Evolutionary conservation across 2,888 invertebrate genomes (phyloP).

Genomic region (Oxyteleia sp.): DNA sequence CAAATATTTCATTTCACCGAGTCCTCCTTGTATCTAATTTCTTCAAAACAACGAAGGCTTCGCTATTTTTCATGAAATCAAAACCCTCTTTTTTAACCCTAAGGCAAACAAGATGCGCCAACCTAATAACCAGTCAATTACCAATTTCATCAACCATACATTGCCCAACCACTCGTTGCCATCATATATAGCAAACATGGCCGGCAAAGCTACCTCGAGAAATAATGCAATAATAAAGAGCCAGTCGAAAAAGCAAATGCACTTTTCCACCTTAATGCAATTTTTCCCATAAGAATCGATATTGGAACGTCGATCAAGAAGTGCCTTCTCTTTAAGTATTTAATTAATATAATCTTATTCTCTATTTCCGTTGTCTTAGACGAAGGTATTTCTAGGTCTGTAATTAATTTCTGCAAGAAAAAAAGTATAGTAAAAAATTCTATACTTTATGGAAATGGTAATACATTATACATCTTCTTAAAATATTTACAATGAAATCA

Average conservation of each 20-base stretch:
- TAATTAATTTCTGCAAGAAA: no score
- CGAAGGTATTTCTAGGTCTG: no score
- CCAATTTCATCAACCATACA: slow-evolving; percentile 45
- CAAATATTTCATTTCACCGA: slow-evolving; percentile 4
- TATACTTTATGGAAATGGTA: no score
- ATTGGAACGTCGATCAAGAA: background rate
- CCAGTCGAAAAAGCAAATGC: slow-evolving; percentile 11
- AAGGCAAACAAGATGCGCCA: slow-evolving; percentile 33
- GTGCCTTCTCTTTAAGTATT: no score
- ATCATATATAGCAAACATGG: slow-evolving; percentile 23
- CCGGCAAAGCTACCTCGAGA: slow-evolving; percentile 19
- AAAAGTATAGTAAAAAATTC: no score
- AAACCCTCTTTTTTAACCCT: slow-evolving; percentile 6
- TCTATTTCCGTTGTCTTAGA: no score
- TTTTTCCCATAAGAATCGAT: background rate
- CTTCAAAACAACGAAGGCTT: slow-evolving; percentile 8
- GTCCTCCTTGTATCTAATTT: slow-evolving; percentile 24
- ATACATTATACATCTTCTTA: no score
- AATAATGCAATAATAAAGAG: slow-evolving; percentile 53
- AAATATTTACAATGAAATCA: no score
- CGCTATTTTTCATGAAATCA: slow-evolving; percentile 22
- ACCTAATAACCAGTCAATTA: slow-evolving; percentile 47
- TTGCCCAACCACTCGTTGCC: slow-evolving; percentile 25
- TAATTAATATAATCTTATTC: no score
- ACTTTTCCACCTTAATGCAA: background rate